Conservation (phyloP, 2,113 vertebrate species). For the Neolamprologus modestus region DNA sequence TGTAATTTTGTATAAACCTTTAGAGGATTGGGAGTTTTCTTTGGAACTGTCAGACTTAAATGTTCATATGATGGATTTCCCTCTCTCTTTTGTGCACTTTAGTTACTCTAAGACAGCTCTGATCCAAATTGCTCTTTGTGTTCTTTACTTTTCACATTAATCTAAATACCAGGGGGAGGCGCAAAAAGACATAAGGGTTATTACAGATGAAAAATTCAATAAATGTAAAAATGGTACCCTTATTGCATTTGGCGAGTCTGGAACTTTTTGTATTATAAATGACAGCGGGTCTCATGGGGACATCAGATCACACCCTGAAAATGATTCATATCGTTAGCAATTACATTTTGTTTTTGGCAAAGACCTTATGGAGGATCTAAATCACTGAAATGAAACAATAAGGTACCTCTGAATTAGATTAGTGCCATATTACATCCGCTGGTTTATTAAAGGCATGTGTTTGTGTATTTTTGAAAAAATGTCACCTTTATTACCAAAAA, state of each 20-base stretch:
- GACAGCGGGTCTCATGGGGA: background rate
- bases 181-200: background rate
- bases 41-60: background rate
- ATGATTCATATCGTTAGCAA: slow-evolving; percentile 12
- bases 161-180: background rate
- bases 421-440: background rate
- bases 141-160: background rate
- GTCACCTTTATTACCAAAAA: background rate
- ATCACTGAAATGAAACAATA: background rate
- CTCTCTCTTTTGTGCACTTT: background rate
- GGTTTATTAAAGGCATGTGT: background rate
- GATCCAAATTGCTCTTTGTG: background rate
- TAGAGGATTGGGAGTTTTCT: background rate
- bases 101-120: background rate
- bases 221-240: background rate
- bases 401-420: background rate
- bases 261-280: background rate
- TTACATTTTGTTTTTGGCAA: slow-evolving; percentile 23
- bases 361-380: background rate
- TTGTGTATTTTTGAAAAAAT: background rate
- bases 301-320: background rate
- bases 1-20: background rate
- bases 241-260: background rate
- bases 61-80: background rate
- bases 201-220: background rate